Base-by-base conservation (phyloP, 2,888 invertebrate species). In the Habroteleia sp. region DNA sequence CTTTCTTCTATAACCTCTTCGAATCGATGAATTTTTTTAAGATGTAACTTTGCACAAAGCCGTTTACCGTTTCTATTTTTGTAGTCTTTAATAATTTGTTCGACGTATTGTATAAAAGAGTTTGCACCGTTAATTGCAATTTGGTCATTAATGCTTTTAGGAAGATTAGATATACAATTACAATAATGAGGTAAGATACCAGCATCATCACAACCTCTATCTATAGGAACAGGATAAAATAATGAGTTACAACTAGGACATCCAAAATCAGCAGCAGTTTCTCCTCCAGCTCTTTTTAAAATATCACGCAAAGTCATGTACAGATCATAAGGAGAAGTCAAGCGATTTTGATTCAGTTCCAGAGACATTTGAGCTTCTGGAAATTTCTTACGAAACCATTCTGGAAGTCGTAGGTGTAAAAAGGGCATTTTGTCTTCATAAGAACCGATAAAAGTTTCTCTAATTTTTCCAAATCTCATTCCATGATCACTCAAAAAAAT, bases 401-500 rank as follows among this genome's bases (percentile, higher is more conserved):
- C 87, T 0, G 96, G 95, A 37, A 93, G 76, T 89, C 92, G 93
- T 11, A 95, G 87, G 81, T 93, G 94, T 31, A 95, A 89, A 79
- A 93, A 93, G 0, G 96, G 95, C 79, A 95, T 83, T 7, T 95
- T 91, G 80, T 95, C 94, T 82, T 96, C 95, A 80, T 94, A 91
- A 90, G 94, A 95, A 0, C 95, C 94, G 17, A 93, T 91, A 74
- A 92, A 89, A 1, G 93, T 92, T 69, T 91, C 89, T 1, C 95
- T 90, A 33, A 93, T 91, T n/a, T 91, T 91, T 0, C 95, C 95
- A 84, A 93, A 95, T 6, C 95, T 90, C 82, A 94, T 91, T 0
- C 96, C 95, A 81, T 95, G 95, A 83, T 95, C 95, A 81, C 95
- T 95, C 54, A 95, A 89, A 77, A 94, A 93, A 58, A 95, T 89